Conservation (phyloP, 2,888 invertebrate species). For the Marasmarcha lunaedactyla region DNA sequence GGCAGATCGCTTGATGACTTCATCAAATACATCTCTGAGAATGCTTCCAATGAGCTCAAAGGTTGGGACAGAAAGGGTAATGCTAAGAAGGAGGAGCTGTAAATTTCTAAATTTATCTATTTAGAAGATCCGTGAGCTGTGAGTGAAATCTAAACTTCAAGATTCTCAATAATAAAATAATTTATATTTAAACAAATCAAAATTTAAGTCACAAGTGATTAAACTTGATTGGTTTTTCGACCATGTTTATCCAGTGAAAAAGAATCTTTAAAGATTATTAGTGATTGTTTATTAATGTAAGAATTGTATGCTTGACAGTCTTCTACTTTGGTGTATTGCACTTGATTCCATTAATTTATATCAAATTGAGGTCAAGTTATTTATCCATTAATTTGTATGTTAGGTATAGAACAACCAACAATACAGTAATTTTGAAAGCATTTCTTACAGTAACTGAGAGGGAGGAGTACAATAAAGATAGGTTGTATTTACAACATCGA, state of each 20-base stretch:
- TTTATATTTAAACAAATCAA: too few relatives aligned
- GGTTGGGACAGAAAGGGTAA: constrained; percentile 89
- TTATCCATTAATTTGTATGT: constrained; percentile 22
- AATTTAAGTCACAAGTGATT: too few relatives aligned
- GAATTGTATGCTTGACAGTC: too few relatives aligned
- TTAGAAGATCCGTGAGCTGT: constrained; percentile 52
- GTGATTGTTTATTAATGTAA: too few relatives aligned
- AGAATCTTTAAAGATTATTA: too few relatives aligned
- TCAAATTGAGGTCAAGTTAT: too few relatives aligned
- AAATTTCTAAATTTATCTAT: constrained; percentile 30
- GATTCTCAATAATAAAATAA: too few relatives aligned
- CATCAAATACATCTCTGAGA: constrained; percentile 92
- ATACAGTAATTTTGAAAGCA: constrained; percentile 66
- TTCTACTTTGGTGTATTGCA: too few relatives aligned
- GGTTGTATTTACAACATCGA: constrained; percentile 55
- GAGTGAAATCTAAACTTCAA: too few relatives aligned
- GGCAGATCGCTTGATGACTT: constrained; percentile 95
- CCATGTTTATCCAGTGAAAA: too few relatives aligned
- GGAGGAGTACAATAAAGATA: constrained; percentile 55
- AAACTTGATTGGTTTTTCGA: too few relatives aligned
- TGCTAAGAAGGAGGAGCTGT: constrained; percentile 59
- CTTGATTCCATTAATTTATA: too few relatives aligned
- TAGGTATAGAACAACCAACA: constrained; percentile 21
- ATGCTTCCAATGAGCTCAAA: constrained; percentile 88
- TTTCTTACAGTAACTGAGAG: constrained; percentile 42